These are phyloP conservation scores for Drosophila mercatorum DNA, from an alignment of 2,888 invertebrate species.

Conservation along the genomic window DNA sequence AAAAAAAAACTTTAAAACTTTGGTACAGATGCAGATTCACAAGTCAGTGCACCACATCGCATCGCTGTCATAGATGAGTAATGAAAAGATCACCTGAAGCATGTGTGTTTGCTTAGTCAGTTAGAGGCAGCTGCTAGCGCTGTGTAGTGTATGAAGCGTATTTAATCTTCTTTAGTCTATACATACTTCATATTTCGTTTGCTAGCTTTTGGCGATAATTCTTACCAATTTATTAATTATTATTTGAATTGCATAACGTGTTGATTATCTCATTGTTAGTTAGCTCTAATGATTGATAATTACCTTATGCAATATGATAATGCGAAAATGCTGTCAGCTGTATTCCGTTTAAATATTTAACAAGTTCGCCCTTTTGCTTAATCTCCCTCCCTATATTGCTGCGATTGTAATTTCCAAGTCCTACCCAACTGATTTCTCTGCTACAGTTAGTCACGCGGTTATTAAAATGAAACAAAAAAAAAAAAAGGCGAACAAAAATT, in stretches of 20 bases:
- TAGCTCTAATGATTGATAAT: conserved; percentile 42
- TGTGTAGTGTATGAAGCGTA: background rate
- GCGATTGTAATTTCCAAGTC: conserved; percentile 8
- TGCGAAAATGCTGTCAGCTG: conserved; percentile 13
- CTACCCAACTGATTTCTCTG: background rate
- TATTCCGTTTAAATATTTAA: conserved; percentile 15
- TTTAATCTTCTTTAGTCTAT: conserved; percentile 1
- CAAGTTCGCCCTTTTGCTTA: conserved; percentile 25
- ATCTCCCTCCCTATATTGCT: background rate
- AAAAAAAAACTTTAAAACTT: background rate
- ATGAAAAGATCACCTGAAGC: background rate
- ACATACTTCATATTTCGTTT: background rate
- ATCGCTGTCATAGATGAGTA: conserved; percentile 7
- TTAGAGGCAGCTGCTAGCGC: background rate
- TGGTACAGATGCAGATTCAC: too few species aligned
- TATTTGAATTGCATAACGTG: conserved; percentile 30
- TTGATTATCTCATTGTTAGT: conserved; percentile 30
- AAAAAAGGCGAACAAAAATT: conserved; percentile 3
- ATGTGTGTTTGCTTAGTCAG: background rate
- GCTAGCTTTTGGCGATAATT: conserved; percentile 10
- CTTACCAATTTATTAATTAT: conserved; percentile 30
- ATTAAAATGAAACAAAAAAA: background rate
- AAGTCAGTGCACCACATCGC: background rate
- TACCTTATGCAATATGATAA: conserved; percentile 39
- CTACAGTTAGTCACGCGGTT: conserved; percentile 19